Evolutionary conservation across 2,888 invertebrate genomes (phyloP), one percentile per base, ranked within the genome.

Genomic region (Orthonychiurus folsomi): DNA sequence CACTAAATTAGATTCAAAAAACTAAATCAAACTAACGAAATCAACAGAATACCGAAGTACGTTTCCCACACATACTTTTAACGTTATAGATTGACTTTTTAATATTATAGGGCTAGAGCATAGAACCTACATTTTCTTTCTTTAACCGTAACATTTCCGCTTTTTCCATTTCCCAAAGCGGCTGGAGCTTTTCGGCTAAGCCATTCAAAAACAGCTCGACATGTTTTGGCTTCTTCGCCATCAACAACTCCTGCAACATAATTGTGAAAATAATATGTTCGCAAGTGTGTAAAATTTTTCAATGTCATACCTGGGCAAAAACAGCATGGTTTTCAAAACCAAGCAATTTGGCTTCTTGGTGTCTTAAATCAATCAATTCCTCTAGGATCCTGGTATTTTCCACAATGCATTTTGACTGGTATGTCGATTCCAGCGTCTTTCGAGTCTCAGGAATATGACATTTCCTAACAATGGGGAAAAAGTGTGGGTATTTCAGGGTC

Each of bases 401-500:
- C 62, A 75, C 74, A 54, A 77, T 73, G 69, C 80, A 80, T 64
- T 79, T 79, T 2, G 77, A 75, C 64, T 79, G 77, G 63, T 78
- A 79, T 23, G 78, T 78, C 26, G 69, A 76, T 66, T 78, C 78
- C 68, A 80, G 68, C 26, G 56, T 73, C 56, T 72, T 73, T 62
- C 80, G 74, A 1, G 79, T 79, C 54, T 77, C 74, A 3, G 78
- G 78, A 61, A 77, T 76, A 20, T 74, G 73, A 56, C 77, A 77
- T 69, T 79, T 78, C 68, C 78, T 76, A 74, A 79, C 78, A 57
- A 78, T 75, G 2, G 80, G 80, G 68, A 79, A 79, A 66, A 78
- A 78, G 68, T 80, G 79, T 1, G 80, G 80, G 68, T 80, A 80
- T 66, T 80, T 79, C 63, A 80, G 68, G n/a, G 78, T 75, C 9